Conservation (phyloP, 2,113 vertebrate genomes). For the Porphyrio hochstetteri region DNA sequence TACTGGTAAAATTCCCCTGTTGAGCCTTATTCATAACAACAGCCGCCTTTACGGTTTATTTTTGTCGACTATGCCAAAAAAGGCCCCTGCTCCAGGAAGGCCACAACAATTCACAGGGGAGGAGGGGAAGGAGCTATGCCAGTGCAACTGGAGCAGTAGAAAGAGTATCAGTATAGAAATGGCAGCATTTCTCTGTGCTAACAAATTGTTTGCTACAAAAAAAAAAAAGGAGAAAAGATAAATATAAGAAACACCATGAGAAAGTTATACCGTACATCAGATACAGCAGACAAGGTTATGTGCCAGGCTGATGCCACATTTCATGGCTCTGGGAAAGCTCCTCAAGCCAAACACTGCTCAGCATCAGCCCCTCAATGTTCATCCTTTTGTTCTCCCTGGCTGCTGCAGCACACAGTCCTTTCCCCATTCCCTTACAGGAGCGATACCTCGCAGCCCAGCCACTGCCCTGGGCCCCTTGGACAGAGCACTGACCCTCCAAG, state of each 20-base stretch:
- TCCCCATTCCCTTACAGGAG: background rate
- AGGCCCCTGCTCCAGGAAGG: slow-evolving; percentile 56
- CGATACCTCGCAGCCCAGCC: background rate
- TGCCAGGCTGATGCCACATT: background rate
- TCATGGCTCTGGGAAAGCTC: background rate
- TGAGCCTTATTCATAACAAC: slow-evolving; percentile 54
- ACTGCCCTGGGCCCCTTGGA: background rate
- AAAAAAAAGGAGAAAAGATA: background rate
- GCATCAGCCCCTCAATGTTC: background rate
- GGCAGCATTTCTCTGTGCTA: background rate
- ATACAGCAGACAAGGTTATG: background rate
- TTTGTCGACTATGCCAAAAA: slow-evolving; percentile 45
- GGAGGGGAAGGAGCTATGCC: background rate
- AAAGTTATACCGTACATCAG: background rate
- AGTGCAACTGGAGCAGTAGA: background rate
- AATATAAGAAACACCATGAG: background rate
- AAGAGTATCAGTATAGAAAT: background rate
- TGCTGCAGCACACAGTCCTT: background rate
- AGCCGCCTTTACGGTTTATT: slow-evolving; percentile 61
- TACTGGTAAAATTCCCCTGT: slow-evolving; percentile 52
- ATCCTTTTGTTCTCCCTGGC: background rate
- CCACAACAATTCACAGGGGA: slow-evolving; percentile 47
- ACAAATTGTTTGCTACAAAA: background rate
- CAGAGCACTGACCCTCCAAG: background rate
- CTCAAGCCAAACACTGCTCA: background rate